Evolutionary conservation across 2,113 vertebrate species (phyloP).

Genomic region (Coptodon bakossiorum): DNA sequence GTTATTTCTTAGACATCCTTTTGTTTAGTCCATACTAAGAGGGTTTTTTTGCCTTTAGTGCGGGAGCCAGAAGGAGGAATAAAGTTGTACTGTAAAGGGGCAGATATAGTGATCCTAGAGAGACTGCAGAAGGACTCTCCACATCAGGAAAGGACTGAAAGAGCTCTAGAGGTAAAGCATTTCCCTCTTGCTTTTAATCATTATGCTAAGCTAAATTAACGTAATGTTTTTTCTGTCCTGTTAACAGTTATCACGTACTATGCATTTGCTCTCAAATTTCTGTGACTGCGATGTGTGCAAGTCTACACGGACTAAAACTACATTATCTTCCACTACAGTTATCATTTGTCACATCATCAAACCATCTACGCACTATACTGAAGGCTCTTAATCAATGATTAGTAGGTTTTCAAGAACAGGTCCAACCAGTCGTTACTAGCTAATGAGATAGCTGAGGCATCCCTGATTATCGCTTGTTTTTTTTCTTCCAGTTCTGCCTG

Average conservation of each 20-base stretch:
- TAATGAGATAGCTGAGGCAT: background rate
- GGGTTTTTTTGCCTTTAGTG: slow-evolving; percentile 65
- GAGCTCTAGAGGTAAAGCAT: slow-evolving; percentile 70
- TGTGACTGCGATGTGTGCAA: background rate
- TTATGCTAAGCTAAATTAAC: background rate
- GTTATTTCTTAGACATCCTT: background rate
- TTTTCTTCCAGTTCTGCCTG: background rate
- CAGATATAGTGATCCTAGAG: slow-evolving; percentile 83
- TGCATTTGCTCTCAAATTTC: background rate
- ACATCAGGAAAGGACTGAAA: slow-evolving; percentile 65
- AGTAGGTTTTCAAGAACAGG: background rate
- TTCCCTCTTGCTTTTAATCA: slow-evolving; percentile 3
- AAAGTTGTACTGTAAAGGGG: slow-evolving; percentile 90
- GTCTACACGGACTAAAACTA: background rate
- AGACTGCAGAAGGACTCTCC: slow-evolving; percentile 61
- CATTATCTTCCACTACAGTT: background rate
- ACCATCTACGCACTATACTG: background rate
- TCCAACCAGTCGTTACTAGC: background rate
- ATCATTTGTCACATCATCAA: background rate
- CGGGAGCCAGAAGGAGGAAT: slow-evolving; percentile 81
- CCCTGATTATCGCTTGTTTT: background rate
- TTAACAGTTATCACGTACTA: background rate
- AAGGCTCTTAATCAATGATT: background rate
- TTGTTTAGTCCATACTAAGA: background rate
- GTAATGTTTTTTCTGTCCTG: background rate